Evolutionary conservation across 2,797 vertebrate genomes (phyloP).

Genomic region (Macrochelys suwanniensis): DNA sequence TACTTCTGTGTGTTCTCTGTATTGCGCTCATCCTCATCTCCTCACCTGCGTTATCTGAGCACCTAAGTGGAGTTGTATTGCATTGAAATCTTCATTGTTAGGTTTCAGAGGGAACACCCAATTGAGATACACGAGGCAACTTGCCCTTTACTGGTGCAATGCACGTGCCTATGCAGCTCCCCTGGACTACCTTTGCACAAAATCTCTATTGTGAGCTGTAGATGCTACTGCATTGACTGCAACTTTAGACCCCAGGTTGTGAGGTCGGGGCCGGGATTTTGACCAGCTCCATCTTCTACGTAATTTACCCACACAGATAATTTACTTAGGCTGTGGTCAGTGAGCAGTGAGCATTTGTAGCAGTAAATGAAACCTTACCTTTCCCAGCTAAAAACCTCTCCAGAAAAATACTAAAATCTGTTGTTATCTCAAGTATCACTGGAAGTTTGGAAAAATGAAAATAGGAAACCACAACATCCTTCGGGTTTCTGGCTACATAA

Average conservation of each 20-base stretch:
- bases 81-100: too few species aligned
- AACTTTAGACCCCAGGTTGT: not conserved
- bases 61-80: too few species aligned
- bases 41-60: too few species aligned
- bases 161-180: too few species aligned
- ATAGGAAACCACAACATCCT: slow-evolving; percentile 36
- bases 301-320: not conserved
- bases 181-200: not conserved
- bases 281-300: not conserved
- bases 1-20: not conserved
- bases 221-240: not conserved
- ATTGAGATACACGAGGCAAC: not conserved
- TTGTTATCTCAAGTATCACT: not conserved
- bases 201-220: not conserved
- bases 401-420: slow-evolving; percentile 26
- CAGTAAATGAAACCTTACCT: slow-evolving; percentile 4
- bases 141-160: not conserved
- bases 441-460: slow-evolving; percentile 26
- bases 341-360: not conserved
- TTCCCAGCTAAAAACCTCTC: slow-evolving; percentile 42
- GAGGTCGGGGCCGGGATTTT: too few species aligned
- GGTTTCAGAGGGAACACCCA: not conserved
- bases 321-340: not conserved
- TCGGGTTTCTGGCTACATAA: slow-evolving; percentile 58
- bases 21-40: not conserved